phyloP scores from a whole-genome alignment of 92 coral and sea anemone species.

The Phymanthus crucifer region DNA sequence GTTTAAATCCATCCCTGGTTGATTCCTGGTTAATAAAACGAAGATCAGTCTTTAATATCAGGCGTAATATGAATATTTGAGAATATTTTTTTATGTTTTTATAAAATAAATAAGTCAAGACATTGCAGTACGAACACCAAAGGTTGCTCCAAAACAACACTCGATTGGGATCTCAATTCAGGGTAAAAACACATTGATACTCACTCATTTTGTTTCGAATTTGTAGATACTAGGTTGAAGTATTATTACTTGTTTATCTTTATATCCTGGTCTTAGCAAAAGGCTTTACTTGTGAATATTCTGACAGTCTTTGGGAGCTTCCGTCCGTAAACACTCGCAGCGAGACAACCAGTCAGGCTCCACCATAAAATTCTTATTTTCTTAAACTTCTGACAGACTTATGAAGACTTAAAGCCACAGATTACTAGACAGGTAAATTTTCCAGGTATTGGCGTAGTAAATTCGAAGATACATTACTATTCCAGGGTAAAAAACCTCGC shows the following conservation, averaged over 20 bases:
- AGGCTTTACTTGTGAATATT: constrained; percentile 3
- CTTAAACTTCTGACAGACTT: neutral
- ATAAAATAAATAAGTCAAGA: neutral
- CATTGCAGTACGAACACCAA: neutral
- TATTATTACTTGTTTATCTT: neutral
- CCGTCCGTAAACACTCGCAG: constrained; percentile 15
- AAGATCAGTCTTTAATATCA: constrained; percentile 2
- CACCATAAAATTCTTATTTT: neutral
- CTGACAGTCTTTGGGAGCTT: neutral
- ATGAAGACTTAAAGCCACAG: neutral
- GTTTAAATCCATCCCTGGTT: constrained; percentile 9
- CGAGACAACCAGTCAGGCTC: constrained; percentile 16
- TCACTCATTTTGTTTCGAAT: constrained; percentile 24
- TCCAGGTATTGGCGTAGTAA: constrained; percentile 7
- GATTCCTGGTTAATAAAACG: neutral
- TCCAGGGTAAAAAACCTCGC: constrained; percentile 14
- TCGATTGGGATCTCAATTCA: neutral
- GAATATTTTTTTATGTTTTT: neutral
- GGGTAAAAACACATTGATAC: neutral
- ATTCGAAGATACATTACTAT: constrained; percentile 27
- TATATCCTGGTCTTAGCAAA: neutral
- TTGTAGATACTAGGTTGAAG: constrained; percentile 4
- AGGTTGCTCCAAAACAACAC: neutral
- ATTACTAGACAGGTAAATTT: constrained; percentile 5
- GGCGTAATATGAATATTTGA: neutral